phyloP scores from a whole-genome alignment of 2,113 vertebrate species.

The Sprattus sprattus region DNA sequence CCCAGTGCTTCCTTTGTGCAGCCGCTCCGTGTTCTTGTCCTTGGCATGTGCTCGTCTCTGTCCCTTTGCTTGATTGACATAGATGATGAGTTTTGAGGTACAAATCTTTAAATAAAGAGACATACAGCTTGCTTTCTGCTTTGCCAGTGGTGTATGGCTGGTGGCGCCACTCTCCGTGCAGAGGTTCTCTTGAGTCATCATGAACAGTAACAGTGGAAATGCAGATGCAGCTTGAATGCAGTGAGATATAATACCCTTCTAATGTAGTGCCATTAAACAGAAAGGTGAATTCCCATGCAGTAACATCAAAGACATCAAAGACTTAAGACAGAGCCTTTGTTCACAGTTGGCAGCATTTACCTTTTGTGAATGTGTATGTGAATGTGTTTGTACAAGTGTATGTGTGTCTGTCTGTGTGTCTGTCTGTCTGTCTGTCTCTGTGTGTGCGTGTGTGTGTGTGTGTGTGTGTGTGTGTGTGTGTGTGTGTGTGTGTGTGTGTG shows the following conservation, averaged over 20 bases:
- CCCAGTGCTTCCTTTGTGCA: no score
- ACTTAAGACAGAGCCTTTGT: background rate
- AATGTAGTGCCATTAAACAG: background rate
- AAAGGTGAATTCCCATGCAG: background rate
- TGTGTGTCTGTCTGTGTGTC: no score
- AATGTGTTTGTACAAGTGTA: no score
- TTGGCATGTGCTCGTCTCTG: no score
- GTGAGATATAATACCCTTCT: background rate
- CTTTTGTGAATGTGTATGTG: background rate
- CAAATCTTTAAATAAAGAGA: background rate
- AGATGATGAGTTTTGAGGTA: background rate
- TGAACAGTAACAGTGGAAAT: no score
- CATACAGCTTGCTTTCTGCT: background rate
- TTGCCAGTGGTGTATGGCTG: background rate
- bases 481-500: background rate
- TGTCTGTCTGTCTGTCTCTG: no score
- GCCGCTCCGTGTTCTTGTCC: no score
- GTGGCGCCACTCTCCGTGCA: no score
- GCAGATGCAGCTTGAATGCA: no score
- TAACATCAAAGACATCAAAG: background rate
- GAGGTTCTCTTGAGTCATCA: no score
- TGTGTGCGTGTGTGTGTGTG: background rate
- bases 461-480: background rate
- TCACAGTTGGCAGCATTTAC: background rate
- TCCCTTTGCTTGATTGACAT: no score